Evolutionary conservation across 2,888 invertebrate genomes (phyloP), one percentile per base, ranked within the genome.

Genomic region (Leptothorax acervorum): DNA sequence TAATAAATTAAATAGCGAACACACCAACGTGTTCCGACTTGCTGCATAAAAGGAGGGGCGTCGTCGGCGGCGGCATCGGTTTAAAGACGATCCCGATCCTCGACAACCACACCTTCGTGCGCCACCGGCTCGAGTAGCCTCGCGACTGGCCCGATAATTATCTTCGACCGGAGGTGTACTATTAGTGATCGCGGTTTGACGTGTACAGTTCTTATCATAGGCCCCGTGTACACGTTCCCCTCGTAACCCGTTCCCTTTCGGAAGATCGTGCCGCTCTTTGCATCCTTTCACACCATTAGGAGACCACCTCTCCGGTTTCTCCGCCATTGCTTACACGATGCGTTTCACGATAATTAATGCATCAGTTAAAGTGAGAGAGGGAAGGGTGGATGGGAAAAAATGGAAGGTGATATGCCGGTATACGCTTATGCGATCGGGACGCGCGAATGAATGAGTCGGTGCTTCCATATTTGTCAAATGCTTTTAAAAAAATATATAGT

Each of bases 161-260:
- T 92, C 91, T 90, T 89, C 87, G 89, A 89, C 90, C 92, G 88
- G 91, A 92, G 92, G 88, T 90, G 87, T 92, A 90, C 92, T 92
- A 92, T 92, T 92, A 92, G 92, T 78, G 92, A 92, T 92, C 90
- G 88, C 82, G 87, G 89, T 89, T 89, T 91, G 91, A 92, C 91
- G 91, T 90, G 90, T 88, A 89, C 85, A 86, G 82, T 87, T 86
- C 87, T 89, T 88, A 89, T 88, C 88, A 81, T 66, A 79, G 71
- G 71, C 85, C 74, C 65, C 57, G 42, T 53, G 57, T 79, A 57
- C 70, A 60, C 35, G 57, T 71, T 57, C 42, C 39, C 76, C 35
- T 15, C 39, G 42, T 31, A 18, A 39, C 60, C 53, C 12, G 23
- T 66, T 55, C 74, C 28, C 68, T 53, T 23, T 60, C 23, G 60